Evolutionary conservation across 2,888 invertebrate species (phyloP), one percentile per base, ranked within the genome.

Genomic region (Rapana venosa): DNA sequence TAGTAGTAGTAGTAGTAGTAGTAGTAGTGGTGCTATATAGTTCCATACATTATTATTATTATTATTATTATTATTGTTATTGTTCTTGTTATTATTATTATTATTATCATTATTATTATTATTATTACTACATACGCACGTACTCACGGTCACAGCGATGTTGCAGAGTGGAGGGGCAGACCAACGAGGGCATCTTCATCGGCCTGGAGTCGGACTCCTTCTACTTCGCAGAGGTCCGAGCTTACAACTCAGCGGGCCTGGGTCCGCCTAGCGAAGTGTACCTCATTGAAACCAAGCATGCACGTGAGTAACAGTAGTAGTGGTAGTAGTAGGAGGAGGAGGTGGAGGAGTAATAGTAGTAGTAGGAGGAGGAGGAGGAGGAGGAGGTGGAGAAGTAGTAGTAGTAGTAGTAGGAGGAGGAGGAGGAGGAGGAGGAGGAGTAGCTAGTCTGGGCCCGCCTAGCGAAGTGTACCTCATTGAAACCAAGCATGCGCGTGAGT

Each of bases 381-480:
- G 4, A 47, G 47, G 4, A 47, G 47, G 4, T 5, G 47, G 4
- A 47, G 47, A 2, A 47, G 47, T 47, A 47, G 47, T 47, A 47
- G 47, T 47, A 47, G 47, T 47, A 47, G 47, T 47, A 47, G 47
- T 47, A 47, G 47, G 2, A 47, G 47, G 2, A 47, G 47, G 2
- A 47, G 91, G 5, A n/a, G n/a, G n/a, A n/a, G n/a, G n/a, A n/a
- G n/a, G n/a, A n/a, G n/a, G n/a, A n/a, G n/a, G n/a, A n/a, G n/a
- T n/a, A 0, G 99, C 99, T 8, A 99, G 99, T 4, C 98, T 98
- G 96, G 99, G 99, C 5, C 98, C 98, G 0, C 98, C 98, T 95
- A 98, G 98, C 96, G 98, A 99, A 97, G 97, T 98, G 74, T 98
- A 97, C 95, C 96, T 98, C 92, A 97, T 94, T 70, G 94, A 95